phyloP scores from a whole-genome alignment of 2,113 vertebrate species.

The Ochotona curzoniae region DNA sequence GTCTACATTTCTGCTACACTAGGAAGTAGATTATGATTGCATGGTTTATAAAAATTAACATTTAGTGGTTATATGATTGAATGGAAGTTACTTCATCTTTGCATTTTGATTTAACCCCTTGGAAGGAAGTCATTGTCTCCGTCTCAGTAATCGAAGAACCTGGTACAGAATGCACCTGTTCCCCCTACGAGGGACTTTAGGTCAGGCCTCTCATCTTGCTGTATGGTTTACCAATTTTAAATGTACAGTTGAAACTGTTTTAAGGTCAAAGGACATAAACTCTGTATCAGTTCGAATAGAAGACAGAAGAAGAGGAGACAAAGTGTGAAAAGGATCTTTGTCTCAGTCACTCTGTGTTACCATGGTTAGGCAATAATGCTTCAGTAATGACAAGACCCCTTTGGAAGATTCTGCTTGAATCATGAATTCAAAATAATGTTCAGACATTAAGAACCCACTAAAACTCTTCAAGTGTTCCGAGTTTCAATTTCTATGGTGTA shows the following conservation, averaged over 20 bases:
- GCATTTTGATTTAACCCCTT: neutral
- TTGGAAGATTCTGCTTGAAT: neutral
- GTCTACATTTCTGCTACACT: no score
- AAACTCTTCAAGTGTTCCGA: neutral
- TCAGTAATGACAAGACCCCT: neutral
- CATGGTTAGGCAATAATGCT: neutral
- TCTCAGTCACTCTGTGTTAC: neutral
- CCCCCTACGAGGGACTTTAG: neutral
- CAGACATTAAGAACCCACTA: neutral
- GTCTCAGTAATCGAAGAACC: neutral
- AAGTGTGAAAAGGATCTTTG: no score
- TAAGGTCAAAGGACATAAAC: neutral
- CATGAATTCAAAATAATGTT: neutral
- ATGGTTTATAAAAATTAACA: neutral
- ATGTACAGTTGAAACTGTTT: neutral
- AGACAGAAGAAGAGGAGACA: neutral
- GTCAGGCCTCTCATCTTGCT: neutral
- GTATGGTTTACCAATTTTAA: neutral
- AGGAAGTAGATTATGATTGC: neutral
- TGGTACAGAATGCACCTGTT: neutral
- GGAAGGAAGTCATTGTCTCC: neutral
- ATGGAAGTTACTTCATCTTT: neutral
- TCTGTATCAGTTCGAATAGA: neutral
- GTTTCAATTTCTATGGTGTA: neutral
- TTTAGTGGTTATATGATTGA: neutral